Evolutionary conservation across 2,888 invertebrate species (phyloP).

Genomic region (Brachypterus glaber): DNA sequence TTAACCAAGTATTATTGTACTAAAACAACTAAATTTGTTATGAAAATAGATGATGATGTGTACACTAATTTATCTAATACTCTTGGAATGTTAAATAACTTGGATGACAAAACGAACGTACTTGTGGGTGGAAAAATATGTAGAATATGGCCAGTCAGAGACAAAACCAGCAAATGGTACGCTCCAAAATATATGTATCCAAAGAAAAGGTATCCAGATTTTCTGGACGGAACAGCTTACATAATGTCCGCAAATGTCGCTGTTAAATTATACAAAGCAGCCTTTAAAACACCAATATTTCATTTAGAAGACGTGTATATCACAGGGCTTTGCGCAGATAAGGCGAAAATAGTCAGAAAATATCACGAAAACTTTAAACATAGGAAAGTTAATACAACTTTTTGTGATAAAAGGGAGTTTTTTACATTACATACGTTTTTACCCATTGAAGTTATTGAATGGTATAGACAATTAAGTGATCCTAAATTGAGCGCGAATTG

Average conservation of each 20-base stretch:
- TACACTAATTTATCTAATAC: slow-evolving; percentile 57
- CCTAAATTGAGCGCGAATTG: no score
- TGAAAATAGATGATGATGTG: slow-evolving; percentile 84
- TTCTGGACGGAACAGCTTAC: slow-evolving; percentile 75
- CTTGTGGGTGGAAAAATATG: slow-evolving; percentile 72
- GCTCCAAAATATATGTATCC: slow-evolving; percentile 71
- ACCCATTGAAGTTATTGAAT: no score
- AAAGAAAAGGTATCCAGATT: slow-evolving; percentile 64
- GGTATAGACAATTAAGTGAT: no score
- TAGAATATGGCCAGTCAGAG: slow-evolving; percentile 63
- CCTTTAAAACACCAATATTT: slow-evolving; percentile 58
- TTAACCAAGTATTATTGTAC: slow-evolving; percentile 63
- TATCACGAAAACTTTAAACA: no score
- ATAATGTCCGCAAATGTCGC: slow-evolving; percentile 61
- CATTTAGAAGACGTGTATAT: slow-evolving; percentile 73
- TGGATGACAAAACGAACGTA: slow-evolving; percentile 39
- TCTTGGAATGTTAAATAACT: slow-evolving; percentile 23
- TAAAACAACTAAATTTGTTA: slow-evolving; percentile 49
- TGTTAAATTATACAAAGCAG: slow-evolving; percentile 53
- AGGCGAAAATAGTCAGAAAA: no score
- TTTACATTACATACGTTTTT: no score
- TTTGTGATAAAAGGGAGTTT: no score
- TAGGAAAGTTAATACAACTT: no score
- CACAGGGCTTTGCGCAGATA: no score
- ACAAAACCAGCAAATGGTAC: slow-evolving; percentile 73